Base-by-base conservation (phyloP, 2,888 invertebrate genomes). In the Gibbula magus region DNA sequence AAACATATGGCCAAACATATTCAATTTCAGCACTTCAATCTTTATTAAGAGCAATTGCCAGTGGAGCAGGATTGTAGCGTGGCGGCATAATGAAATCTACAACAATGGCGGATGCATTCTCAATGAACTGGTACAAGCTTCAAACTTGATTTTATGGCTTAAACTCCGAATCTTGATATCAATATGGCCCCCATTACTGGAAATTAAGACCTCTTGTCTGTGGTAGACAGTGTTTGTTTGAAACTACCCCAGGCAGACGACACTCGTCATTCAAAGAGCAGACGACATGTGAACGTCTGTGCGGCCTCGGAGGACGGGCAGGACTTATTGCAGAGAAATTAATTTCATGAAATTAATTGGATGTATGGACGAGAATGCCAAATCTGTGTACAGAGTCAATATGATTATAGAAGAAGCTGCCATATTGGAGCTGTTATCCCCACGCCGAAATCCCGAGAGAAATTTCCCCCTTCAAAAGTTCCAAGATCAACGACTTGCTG, bases 321-420 rank as follows among this genome's bases (percentile, higher is more conserved):
- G 61, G 29, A 25, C 45, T 70, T 70, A 70, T 70, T 45, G 70
- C 39, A 51, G 51, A 67, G 70, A 70, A 78, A 78, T 73, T 78
- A 78, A 78, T 78, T 78, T 78, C 74, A 56, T 54, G 78, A 39
- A 78, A 78, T 78, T 78, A 78, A 78, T 73, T 73, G 54, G 54
- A 73, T 78, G 78, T 70, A 32, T 78, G 78, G 56, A 53, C 56
- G 29, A 32, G 51, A 39, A 74, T 39, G 20, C 20, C 25, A 74
- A 74, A 51, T 74, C 51, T 39, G 25, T 35, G 39, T 45, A 51
- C 74, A 74, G 51, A 25, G 74, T 74, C 51, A 51, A 74, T 51
- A 74, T 51, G 74, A 74, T 74, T 74, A 51, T 25, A 39, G 51
- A n/a, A 20, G 74, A 74, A 74, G 25, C 51, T 13, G 74, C 74